Evolutionary conservation across 2,888 invertebrate species (phyloP).

Genomic region (Carabus problematicus): DNA sequence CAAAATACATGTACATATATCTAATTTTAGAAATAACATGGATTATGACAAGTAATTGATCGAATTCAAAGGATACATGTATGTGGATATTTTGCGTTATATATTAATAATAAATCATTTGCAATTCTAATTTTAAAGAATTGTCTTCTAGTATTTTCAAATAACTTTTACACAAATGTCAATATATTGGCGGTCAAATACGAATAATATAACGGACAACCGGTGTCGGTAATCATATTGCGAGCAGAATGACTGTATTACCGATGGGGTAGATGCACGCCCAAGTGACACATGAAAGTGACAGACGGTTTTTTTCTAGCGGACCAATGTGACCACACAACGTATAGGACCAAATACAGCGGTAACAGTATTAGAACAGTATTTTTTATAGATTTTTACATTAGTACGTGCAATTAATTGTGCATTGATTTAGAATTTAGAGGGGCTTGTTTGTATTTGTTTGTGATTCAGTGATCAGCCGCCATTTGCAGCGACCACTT

Average conservation of each 20-base stretch:
- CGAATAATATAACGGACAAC: constrained; percentile 10
- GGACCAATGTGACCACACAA: constrained; percentile 58
- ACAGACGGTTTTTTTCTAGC: constrained; percentile 58
- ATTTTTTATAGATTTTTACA: constrained; percentile 57
- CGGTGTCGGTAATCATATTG: constrained; percentile 18
- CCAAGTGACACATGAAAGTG: constrained; percentile 51
- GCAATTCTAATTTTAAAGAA: no score
- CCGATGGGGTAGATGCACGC: constrained; percentile 33
- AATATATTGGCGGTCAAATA: neutral
- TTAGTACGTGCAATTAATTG: constrained; percentile 47
- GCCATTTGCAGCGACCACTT: constrained; percentile 61
- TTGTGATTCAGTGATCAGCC: constrained; percentile 52
- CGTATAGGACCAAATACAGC: constrained; percentile 56
- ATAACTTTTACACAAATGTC: no score
- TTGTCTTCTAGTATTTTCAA: no score
- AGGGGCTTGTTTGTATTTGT: constrained; percentile 51
- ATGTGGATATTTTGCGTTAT: no score
- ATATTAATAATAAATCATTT: no score
- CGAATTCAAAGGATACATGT: no score
- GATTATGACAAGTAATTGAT: no score
- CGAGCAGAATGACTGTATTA: constrained; percentile 5
- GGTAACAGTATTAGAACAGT: constrained; percentile 56
- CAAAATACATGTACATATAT: no score
- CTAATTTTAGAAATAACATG: no score
- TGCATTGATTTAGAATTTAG: constrained; percentile 51